Base-by-base conservation (phyloP, 2,113 vertebrate species). In the Beaufortia kweichowensis region DNA sequence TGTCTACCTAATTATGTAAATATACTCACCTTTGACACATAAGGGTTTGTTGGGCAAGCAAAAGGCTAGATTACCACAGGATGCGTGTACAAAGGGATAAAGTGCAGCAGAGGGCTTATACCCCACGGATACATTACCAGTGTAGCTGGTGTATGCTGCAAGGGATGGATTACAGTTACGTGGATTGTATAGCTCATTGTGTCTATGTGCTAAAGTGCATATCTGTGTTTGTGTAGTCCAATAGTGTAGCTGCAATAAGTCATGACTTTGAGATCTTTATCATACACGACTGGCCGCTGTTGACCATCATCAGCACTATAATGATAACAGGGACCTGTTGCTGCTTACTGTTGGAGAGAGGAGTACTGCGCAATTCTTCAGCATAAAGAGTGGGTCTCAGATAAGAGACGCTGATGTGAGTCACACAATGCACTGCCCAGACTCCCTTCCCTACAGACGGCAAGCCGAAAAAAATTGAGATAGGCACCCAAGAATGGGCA, bases 111-210 rank as follows among this genome's bases (percentile, higher is more conserved):
- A 73, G 78, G 57, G 74, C 70, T 57, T 39, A 78, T 68, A 60
- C 59, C 59, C 33, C 41, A 24, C 48, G 75, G 75, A 80, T 80
- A 65, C 70, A 83, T 80, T 83, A 83, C 82, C 69, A 74, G 64
- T 28, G 76, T 60, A 74, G 68, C 62, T 60, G 75, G 75, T 74
- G 62, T 66, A 78, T 77, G 75, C 78, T 72, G 63, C 76, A 39
- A 77, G 59, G 75, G 70, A 80, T 83, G 48, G 69, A 80, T 80
- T 83, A 83, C 69, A 77, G 35, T 63, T 70, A 31, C 24, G 33
- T 35, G 57, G 72, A 59, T 24, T 64, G 41, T 59, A 70, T 66
- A 75, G 59, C 61, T 63, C 50, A 64, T 41, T 41, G 55, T 75
- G 70, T 63, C 53, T 69, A 26, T 76, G 77, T 75, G 71, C 43